Evolutionary conservation across 92 coral and sea anemone genomes (phyloP), one percentile per base, ranked within the genome.

Genomic region (Plumapathes pennacea): DNA sequence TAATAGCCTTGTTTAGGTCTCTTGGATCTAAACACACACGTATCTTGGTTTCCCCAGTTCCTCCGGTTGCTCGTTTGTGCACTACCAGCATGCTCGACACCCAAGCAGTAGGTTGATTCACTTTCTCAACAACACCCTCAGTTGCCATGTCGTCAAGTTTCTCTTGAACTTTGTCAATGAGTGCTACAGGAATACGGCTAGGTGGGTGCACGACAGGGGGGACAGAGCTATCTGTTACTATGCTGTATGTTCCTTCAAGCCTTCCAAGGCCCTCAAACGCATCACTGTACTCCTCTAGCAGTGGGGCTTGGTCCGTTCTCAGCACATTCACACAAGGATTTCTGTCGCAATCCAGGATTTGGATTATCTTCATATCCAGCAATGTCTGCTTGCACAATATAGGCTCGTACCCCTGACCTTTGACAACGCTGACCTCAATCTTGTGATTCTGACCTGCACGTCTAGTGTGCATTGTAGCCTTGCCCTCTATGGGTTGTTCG

Each of bases 401-500:
- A 0, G 77, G 83, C 54, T 76, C 69, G 40, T 76, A 74, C 6
- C 69, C 69, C 44, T 27, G 20, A 17, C 77, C 69, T 46, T 31
- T 37, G 33, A 57, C 83, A 21, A 66, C 68, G 49, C 13, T 76
- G 22, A 47, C 77, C 42, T 44, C 54, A 0, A 76, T 54, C 25
- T 67, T 56, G 77, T 76, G 69, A 30, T 44, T 31, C 24, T 57
- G 54, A 3, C 63, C 47, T 45, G 53, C 56, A 29, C 40, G 81
- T 32, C 53, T 15, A 2, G 22, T 64, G 41, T 51, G 38, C 32
- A 74, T 1, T 2, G 49, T 64, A 10, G 67, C 75, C 27, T 64
- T 32, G 47, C 67, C 81, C 53, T 46, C 82, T 4, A 38, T 56
- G 15, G 76, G 76, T 36, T 66, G 82, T 9, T 75, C 76, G 11